Conservation (phyloP, 2,888 invertebrate genomes). For the Trachelus tabidus region DNA sequence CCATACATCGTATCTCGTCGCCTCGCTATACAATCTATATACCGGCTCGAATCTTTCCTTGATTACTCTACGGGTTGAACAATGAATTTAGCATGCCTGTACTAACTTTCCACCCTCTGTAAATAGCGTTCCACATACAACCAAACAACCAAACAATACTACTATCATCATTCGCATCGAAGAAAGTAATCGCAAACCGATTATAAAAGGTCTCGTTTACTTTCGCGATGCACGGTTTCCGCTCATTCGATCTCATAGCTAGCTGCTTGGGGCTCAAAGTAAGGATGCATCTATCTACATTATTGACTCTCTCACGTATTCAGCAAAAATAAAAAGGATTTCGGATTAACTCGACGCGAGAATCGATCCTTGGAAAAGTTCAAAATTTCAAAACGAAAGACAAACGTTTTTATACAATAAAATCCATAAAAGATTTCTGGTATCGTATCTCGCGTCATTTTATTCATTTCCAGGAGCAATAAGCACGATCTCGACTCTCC, state of each 20-base stretch:
- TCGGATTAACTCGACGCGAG: too few species aligned
- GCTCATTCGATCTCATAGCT: conserved; percentile 55
- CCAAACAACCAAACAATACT: conserved; percentile 27
- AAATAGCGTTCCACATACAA: conserved; percentile 41
- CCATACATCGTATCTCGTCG: neutral
- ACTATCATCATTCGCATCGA: conserved; percentile 56
- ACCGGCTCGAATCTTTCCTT: too few species aligned
- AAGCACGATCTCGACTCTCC: too few species aligned
- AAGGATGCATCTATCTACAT: conserved; percentile 39
- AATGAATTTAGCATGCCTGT: conserved; percentile 60
- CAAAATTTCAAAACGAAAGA: too few species aligned
- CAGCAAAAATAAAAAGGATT: too few species aligned
- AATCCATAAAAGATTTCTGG: too few species aligned
- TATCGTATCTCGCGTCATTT: too few species aligned
- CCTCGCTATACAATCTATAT: conserved; percentile 6
- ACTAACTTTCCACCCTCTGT: conserved; percentile 61
- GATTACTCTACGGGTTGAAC: too few species aligned
- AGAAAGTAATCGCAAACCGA: conserved; percentile 25
- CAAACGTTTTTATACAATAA: too few species aligned
- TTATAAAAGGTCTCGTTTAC: conserved; percentile 36
- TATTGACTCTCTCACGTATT: neutral
- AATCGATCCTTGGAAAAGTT: too few species aligned
- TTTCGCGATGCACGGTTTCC: conserved; percentile 48
- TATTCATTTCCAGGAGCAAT: too few species aligned
- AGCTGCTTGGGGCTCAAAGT: conserved; percentile 64